Conservation (phyloP, 2,113 vertebrate genomes). For the Verasper variegatus region DNA sequence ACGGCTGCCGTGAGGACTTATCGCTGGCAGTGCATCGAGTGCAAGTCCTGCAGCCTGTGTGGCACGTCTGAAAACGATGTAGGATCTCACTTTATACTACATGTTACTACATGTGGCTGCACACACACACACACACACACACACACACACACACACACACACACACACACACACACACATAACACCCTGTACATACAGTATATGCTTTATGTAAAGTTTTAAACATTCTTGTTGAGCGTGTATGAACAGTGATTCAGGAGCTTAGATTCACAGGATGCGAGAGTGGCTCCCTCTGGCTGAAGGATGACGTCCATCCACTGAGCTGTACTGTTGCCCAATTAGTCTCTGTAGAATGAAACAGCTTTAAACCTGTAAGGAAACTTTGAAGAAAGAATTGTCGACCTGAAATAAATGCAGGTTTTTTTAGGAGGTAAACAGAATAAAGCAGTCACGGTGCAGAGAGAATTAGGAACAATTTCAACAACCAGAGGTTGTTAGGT, state of each 20-base stretch:
- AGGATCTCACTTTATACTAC: conserved; percentile 68
- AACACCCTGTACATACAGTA: not conserved
- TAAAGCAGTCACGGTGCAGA: too few relatives aligned
- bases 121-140: conserved; percentile 24
- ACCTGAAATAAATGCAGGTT: not conserved
- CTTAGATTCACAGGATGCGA: not conserved
- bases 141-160: conserved; percentile 6
- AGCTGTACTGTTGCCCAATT: not conserved
- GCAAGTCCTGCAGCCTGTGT: conserved; percentile 95
- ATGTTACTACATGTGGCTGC: conserved; percentile 53
- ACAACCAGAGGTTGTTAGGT: not conserved
- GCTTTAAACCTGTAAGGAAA: not conserved
- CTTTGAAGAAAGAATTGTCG: not conserved
- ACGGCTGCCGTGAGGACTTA: conserved; percentile 93
- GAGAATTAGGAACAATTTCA: not conserved
- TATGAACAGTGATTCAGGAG: conserved; percentile 1
- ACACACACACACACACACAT: conserved; percentile 13
- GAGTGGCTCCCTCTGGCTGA: conserved; percentile 4
- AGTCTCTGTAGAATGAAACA: not conserved
- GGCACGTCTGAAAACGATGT: conserved; percentile 96
- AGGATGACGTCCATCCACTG: conserved; percentile 1
- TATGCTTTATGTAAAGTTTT: not conserved
- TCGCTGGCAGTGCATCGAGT: conserved; percentile 97
- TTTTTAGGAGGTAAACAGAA: not conserved
- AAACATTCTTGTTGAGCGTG: not conserved